These are phyloP conservation scores for Raja brachyura DNA, from an alignment of 2,113 vertebrate genomes.

Conservation along the genomic window DNA sequence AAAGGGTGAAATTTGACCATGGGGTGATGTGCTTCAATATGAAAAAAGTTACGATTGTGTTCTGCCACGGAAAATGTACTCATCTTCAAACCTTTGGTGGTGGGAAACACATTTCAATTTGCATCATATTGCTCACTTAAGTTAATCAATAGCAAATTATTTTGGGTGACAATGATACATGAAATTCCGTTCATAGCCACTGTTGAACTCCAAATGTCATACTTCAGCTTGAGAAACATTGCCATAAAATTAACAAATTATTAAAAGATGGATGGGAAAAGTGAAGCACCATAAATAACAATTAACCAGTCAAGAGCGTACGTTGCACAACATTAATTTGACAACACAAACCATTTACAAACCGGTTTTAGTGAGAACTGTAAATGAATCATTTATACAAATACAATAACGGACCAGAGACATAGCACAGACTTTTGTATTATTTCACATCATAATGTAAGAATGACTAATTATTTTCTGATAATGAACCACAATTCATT, in stretches of 20 bases:
- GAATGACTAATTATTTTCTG: neutral
- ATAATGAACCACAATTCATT: neutral
- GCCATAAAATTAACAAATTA: neutral
- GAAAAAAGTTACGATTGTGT: no score
- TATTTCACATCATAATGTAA: neutral
- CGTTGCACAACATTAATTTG: neutral
- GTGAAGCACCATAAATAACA: neutral
- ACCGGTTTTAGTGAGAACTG: neutral
- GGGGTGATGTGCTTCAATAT: no score
- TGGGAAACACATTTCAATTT: no score
- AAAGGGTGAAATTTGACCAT: no score
- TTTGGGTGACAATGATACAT: neutral
- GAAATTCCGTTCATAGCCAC: neutral
- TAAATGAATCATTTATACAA: neutral
- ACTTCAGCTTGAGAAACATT: neutral
- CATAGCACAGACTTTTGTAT: neutral
- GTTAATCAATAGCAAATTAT: neutral
- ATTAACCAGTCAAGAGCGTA: neutral
- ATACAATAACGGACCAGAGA: neutral
- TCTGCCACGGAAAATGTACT: no score
- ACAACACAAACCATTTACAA: neutral
- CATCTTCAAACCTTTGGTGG: no score
- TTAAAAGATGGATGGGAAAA: neutral
- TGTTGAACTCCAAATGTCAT: neutral
- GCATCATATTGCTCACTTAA: neutral